Percentiles rank a stretch among this genome's conserved stretches.
These are phyloP conservation scores for Nymphalis io DNA, from an alignment of 1,140 invertebrate genomes.

Conservation along the genomic window DNA sequence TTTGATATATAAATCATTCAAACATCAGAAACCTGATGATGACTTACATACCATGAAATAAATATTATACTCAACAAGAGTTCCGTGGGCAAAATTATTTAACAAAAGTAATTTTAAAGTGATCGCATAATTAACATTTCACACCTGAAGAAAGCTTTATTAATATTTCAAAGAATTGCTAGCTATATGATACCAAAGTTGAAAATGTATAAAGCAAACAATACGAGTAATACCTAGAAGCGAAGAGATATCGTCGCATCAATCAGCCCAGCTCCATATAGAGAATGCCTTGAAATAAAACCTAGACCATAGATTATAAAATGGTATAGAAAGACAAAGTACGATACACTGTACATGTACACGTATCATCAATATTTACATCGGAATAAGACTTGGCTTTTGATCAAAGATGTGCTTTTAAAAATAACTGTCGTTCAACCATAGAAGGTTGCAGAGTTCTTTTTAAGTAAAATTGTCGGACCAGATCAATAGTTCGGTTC, in stretches of 20 bases:
- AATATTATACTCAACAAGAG: too few species aligned
- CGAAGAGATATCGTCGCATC: conserved; percentile 40
- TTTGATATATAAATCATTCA: too few species aligned
- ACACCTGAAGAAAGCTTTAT: conserved; percentile 13
- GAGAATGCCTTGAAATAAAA: conserved; percentile 34
- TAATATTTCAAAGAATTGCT: conserved; percentile 15
- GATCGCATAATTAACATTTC: background rate
- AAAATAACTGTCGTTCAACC: too few species aligned
- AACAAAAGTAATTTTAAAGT: too few species aligned
- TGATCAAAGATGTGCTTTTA: background rate
- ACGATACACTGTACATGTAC: too few species aligned
- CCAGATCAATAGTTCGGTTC: too few species aligned
- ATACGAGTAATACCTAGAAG: conserved; percentile 45
- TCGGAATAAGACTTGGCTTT: background rate
- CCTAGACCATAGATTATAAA: conserved; percentile 26
- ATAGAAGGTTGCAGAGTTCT: too few species aligned
- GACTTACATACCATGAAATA: too few species aligned
- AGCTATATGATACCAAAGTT: conserved; percentile 20
- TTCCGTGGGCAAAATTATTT: too few species aligned
- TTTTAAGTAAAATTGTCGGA: too few species aligned
- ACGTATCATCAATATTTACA: too few species aligned
- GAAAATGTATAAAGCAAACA: conserved; percentile 40
- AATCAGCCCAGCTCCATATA: conserved; percentile 49
- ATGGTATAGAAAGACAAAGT: conserved; percentile 4
- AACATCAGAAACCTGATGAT: too few species aligned